phyloP scores from a whole-genome alignment of 1,140 invertebrate species.

The Drosophila grimshawi region DNA sequence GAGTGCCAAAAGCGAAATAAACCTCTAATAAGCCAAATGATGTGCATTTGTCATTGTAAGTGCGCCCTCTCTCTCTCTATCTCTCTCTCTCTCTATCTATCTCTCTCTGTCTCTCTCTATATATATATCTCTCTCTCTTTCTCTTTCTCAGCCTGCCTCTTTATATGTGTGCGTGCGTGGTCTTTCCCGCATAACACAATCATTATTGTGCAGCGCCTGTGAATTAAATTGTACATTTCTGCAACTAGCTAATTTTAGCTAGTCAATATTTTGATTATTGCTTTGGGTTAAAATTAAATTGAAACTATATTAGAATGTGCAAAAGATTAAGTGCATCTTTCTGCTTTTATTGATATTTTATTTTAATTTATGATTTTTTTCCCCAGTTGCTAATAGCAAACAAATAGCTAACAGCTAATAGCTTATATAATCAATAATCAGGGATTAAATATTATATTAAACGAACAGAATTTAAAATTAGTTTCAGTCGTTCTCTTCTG shows the following conservation, averaged over 20 bases:
- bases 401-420: too few relatives aligned
- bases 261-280: background rate
- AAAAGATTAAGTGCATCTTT: too few relatives aligned
- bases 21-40: slow-evolving; percentile 79
- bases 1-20: slow-evolving; percentile 75
- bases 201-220: slow-evolving; percentile 42
- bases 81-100: background rate
- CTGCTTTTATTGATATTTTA: too few relatives aligned
- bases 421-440: too few relatives aligned
- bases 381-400: too few relatives aligned
- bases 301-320: too few relatives aligned
- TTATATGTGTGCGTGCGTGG: slow-evolving; percentile 3
- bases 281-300: background rate
- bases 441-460: too few relatives aligned
- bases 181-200: background rate
- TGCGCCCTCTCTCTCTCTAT: slow-evolving; percentile 4
- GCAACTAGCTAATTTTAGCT: background rate
- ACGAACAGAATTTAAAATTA: too few relatives aligned
- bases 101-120: background rate
- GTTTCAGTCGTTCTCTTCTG: too few relatives aligned
- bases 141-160: background rate
- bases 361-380: too few relatives aligned
- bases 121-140: background rate
- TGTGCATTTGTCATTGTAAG: slow-evolving; percentile 65
- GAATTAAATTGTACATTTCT: slow-evolving; percentile 44